Base-by-base conservation (phyloP, 2,113 vertebrate genomes). In the Lamprotornis superbus region DNA sequence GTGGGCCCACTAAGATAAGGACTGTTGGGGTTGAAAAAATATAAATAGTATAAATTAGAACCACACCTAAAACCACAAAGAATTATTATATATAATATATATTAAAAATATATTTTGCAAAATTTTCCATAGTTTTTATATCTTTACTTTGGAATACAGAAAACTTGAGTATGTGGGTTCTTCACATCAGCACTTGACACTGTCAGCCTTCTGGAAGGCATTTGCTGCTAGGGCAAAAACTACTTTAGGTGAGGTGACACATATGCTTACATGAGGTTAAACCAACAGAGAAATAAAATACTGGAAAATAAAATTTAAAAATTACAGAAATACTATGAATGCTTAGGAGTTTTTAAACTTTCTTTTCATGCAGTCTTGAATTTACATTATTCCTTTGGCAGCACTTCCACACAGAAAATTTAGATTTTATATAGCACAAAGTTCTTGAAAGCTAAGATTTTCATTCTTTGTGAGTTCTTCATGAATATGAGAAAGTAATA, bases 221-320 rank as follows among this genome's bases (percentile, higher is more conserved):
- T 40, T 64, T 1, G 0, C 6, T 87, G 13, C 24, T 63, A 14
- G 10, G 4, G 3, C 33, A n/a, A 85, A 64, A 71, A 21, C 0
- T 37, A 1, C 27, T 82, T 79, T 24, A 50, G 46, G 37, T 55
- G 30, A 76, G 12, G 30, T 33, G 5, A 70, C 82, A 35, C 5
- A 15, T 33, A 44, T 12, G 7, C 0, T 56, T 47, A 37, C 31
- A 39, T 47, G 31, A 65, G 13, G 14, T 60, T 50, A 81, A 94
- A 15, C 3, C 10, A 83, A 47, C 5, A 59, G 27, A 74, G 53
- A 60, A 47, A 59, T 19, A 56, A 77, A 76, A 55, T 7, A 33
- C 7, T 3, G 11, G n/a, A 10, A 71, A 91, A 83, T 83, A 71
- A 14, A 63, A 50, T 11, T n/a, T 39, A 3, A 56, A 65, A 61